Evolutionary conservation across 2,113 vertebrate species (phyloP).

Genomic region (Rhinolophus sinicus): DNA sequence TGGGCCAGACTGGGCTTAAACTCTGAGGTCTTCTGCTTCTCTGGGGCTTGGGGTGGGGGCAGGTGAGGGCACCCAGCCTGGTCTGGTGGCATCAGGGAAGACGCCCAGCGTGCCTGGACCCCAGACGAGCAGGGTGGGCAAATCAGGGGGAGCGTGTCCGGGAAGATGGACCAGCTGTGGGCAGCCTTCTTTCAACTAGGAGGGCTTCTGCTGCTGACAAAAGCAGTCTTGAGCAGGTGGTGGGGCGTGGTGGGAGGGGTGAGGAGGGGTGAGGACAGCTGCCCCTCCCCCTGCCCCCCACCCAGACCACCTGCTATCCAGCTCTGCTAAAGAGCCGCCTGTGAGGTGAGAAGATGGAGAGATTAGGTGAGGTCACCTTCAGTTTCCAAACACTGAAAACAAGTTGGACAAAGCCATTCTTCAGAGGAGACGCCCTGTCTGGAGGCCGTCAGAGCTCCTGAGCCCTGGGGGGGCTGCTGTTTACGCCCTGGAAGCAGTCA

Average conservation of each 20-base stretch:
- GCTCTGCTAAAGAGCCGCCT: background rate
- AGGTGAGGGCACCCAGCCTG: background rate
- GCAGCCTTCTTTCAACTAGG: no score
- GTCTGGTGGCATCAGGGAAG: background rate
- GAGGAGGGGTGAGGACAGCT: no score
- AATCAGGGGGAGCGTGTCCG: rapidly evolving
- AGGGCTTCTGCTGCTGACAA: background rate
- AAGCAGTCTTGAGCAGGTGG: rapidly evolving
- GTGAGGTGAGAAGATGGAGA: background rate
- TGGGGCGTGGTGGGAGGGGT: background rate
- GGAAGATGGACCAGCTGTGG: background rate
- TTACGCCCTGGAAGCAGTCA: background rate
- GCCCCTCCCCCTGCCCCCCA: background rate
- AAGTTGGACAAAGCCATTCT: conserved; percentile 57
- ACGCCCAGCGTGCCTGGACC: background rate
- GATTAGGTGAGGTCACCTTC: background rate
- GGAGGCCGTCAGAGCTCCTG: conserved; percentile 26
- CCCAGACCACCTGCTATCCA: background rate
- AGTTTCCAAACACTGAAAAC: conserved; percentile 67
- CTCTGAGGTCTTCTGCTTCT: background rate
- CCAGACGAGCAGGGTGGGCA: no score
- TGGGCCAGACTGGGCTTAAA: background rate
- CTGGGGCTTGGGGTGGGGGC: background rate
- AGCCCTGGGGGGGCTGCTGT: conserved; percentile 42
- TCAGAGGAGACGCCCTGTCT: conserved; percentile 35